Evolutionary conservation across 2,113 vertebrate genomes (phyloP).

Genomic region (Felis chaus): DNA sequence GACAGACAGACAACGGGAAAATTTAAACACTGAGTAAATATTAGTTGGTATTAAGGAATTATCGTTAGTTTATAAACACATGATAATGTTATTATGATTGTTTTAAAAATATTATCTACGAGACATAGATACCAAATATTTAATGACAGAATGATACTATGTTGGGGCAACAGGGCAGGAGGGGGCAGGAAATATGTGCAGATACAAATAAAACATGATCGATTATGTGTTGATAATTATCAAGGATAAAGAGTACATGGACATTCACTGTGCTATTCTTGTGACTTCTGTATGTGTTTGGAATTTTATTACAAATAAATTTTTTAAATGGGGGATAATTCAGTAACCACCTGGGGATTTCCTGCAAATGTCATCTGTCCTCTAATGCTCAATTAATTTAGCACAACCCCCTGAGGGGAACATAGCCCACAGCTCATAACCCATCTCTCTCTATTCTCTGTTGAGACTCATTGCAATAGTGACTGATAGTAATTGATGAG

Average conservation of each 20-base stretch:
- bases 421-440: background rate
- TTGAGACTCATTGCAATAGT: background rate
- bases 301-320: slow-evolving; percentile 35
- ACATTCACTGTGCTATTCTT: background rate
- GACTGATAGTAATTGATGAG: background rate
- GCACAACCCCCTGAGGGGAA: background rate
- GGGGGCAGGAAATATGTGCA: background rate
- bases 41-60: slow-evolving; percentile 39
- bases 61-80: slow-evolving; percentile 38
- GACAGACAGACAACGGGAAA: background rate
- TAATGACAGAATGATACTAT: slow-evolving; percentile 25
- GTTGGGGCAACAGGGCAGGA: background rate
- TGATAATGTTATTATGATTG: background rate
- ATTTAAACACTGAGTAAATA: slow-evolving; percentile 50
- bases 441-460: background rate
- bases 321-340: slow-evolving; percentile 8
- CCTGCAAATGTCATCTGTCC: slow-evolving; percentile 22
- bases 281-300: slow-evolving; percentile 37
- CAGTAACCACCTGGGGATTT: background rate
- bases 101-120: slow-evolving; percentile 19
- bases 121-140: slow-evolving; percentile 12
- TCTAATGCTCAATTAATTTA: slow-evolving; percentile 15
- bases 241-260: background rate
- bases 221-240: background rate
- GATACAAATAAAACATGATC: background rate